Conservation (phyloP, 2,888 invertebrate genomes). For the Aspidiotus destructor region DNA sequence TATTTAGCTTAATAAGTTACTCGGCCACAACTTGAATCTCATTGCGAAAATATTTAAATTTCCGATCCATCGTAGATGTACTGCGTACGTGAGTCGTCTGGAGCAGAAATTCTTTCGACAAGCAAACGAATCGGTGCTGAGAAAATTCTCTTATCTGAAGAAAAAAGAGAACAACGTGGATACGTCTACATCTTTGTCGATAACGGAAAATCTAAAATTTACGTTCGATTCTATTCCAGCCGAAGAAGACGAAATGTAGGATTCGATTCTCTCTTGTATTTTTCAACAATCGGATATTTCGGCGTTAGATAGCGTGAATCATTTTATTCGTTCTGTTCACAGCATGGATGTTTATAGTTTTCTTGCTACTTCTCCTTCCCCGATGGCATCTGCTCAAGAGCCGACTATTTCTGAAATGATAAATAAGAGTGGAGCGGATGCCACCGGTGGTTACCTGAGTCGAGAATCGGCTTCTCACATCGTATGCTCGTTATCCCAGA, state of each 20-base stretch:
- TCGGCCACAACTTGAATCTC: conserved; percentile 29
- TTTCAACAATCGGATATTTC: not conserved
- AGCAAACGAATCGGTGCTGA: conserved; percentile 47
- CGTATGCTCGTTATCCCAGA: conserved; percentile 78
- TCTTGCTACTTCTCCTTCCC: conserved; percentile 50
- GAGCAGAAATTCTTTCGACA: conserved; percentile 84
- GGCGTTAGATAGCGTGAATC: too few species aligned
- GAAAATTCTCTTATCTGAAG: conserved; percentile 21
- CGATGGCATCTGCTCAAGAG: conserved; percentile 38
- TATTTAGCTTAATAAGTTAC: conserved; percentile 11
- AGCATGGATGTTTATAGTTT: conserved; percentile 80
- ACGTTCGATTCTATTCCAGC: conserved; percentile 51
- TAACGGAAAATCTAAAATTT: conserved; percentile 51
- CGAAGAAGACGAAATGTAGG: conserved; percentile 36
- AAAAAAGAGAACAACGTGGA: conserved; percentile 5
- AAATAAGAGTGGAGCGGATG: conserved; percentile 48
- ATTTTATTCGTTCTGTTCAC: conserved; percentile 38
- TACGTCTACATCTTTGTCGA: conserved; percentile 45
- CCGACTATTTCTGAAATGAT: conserved; percentile 60
- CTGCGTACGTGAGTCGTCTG: conserved; percentile 81
- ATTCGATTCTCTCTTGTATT: conserved; percentile 8
- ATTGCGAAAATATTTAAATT: too few species aligned
- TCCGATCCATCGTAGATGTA: conserved; percentile 50
- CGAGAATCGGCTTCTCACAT: conserved; percentile 53
- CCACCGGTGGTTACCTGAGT: conserved; percentile 44